Conservation (phyloP, 2,113 vertebrate genomes). For the Pelecanus crispus region DNA sequence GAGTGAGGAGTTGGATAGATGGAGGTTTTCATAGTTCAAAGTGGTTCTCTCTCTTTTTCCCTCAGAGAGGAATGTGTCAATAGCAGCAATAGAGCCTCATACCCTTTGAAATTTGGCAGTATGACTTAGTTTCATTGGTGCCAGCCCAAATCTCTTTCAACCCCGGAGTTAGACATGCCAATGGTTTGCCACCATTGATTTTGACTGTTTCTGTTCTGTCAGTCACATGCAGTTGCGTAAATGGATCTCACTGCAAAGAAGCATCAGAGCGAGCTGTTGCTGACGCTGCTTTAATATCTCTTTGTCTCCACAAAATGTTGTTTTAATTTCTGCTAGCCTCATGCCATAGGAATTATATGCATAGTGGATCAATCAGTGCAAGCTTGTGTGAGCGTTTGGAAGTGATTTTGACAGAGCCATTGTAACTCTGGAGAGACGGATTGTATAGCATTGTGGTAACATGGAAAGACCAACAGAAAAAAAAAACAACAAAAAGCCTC, state of each 20-base stretch:
- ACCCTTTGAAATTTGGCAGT: neutral
- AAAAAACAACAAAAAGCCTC: neutral
- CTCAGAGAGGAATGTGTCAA: neutral
- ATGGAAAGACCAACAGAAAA: neutral
- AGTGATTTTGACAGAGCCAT: conserved; percentile 1
- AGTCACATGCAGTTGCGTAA: neutral
- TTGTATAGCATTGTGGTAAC: neutral
- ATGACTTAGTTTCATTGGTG: neutral
- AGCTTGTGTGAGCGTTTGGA: neutral
- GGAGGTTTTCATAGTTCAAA: neutral
- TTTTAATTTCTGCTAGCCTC: neutral
- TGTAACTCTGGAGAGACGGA: neutral
- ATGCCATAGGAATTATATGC: neutral
- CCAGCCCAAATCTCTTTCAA: neutral
- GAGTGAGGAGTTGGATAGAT: neutral
- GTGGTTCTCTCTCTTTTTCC: neutral
- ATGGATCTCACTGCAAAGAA: neutral
- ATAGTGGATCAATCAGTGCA: neutral
- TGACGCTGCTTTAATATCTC: neutral
- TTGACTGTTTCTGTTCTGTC: neutral
- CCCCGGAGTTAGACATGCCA: neutral
- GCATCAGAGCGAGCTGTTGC: neutral
- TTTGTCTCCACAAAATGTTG: conserved; percentile 8
- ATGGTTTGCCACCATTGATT: neutral
- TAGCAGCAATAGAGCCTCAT: neutral